phyloP scores from a whole-genome alignment of 2,113 vertebrate genomes.

The Saimiri boliviensis region DNA sequence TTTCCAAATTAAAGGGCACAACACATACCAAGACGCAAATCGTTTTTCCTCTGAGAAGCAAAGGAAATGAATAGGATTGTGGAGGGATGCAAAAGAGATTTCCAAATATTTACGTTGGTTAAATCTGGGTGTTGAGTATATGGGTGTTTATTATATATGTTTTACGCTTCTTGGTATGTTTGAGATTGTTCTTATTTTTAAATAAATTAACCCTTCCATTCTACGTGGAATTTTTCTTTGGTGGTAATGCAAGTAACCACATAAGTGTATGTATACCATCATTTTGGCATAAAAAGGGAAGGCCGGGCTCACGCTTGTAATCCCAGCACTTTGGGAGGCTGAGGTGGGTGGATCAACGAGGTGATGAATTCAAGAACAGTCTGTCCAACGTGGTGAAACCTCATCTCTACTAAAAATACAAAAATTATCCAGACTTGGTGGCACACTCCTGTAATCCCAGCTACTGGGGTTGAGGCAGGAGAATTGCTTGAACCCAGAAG shows the following conservation, averaged over 20 bases:
- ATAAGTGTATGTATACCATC: neutral
- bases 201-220: neutral
- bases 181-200: neutral
- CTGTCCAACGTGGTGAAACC: no score
- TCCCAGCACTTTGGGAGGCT: no score
- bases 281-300: constrained; percentile 3
- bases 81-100: neutral
- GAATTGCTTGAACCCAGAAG: no score
- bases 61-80: neutral
- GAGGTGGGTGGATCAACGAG: no score
- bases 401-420: no score
- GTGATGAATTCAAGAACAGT: no score
- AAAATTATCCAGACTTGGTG: no score
- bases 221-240: neutral
- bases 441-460: no score
- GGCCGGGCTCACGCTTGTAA: no score
- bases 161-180: neutral
- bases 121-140: neutral
- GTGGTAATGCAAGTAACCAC: neutral
- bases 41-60: neutral
- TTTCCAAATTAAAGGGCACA: neutral
- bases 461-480: no score
- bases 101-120: neutral
- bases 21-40: neutral
- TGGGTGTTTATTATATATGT: neutral